Base-by-base conservation (phyloP, 2,797 vertebrate species). In the Acanthopagrus latus region DNA sequence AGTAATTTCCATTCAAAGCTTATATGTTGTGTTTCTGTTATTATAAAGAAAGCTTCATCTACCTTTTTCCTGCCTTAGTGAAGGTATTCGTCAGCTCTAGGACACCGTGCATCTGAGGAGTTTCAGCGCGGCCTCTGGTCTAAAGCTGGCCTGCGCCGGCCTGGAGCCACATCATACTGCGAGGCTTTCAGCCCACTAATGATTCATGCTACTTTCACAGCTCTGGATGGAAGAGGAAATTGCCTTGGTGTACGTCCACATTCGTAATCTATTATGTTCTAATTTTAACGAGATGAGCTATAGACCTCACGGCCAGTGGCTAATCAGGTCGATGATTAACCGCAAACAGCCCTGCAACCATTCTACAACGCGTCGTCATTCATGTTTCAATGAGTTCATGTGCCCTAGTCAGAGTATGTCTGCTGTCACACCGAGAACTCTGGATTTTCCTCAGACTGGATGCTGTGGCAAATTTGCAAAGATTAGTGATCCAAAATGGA, bases 211-310 rank as follows among this genome's bases (percentile, higher is more conserved):
- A 56, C 77, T 75, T 82, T 82, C 72, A 81, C 72, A 54, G 64
- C 69, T 83, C 69, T 57, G 52, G 67, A 58, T 68, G 71, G 67
- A 77, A 52, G 64, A 84, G 90, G 87, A 91, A 88, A 90, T 90
- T 89, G 78, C 79, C 62, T 81, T 58, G 75, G 67, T 86, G 71
- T 80, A 59, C 23, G 7, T 74, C 81, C 55, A 78, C 87, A 87
- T 90, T 82, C 81, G 85, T 86, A 88, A 86, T 92, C 76, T 83
- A 89, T 91, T 83, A 84, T 81, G 65, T 87, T 76, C 81, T 89
- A 84, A 88, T 88, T 91, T 88, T 85, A 88, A 88, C 55, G 8
- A 80, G 88, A 86, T 86, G 84, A 88, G 85, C 84, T 82, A 52
- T 44, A 85, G 89, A 86, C 83, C 84, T 85, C 16, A 57, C 64